These are phyloP conservation scores for Carabus problematicus DNA, from an alignment of 2,888 invertebrate species.

Conservation along the genomic window DNA sequence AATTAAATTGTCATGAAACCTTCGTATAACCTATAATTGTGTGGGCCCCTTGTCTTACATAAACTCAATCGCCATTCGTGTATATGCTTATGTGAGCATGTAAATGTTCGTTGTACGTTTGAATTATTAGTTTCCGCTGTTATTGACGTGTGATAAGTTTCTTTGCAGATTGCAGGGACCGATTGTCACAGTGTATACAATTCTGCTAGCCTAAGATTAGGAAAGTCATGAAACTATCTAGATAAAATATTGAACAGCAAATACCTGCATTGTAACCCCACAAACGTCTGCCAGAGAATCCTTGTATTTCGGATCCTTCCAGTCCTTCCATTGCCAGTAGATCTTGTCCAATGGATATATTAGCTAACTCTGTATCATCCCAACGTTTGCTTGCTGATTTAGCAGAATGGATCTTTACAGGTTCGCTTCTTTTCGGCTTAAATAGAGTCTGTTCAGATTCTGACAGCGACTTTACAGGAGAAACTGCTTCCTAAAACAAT, in stretches of 20 bases:
- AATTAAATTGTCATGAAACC: too few species aligned
- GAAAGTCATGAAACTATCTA: conserved; percentile 18
- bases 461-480: conserved; percentile 48
- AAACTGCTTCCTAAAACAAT: conserved; percentile 22
- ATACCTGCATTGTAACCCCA: conserved; percentile 48
- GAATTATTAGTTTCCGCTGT: too few species aligned
- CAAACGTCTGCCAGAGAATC: conserved; percentile 36
- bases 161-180: not conserved
- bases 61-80: too few species aligned
- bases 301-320: conserved; percentile 52
- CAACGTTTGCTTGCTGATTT: conserved; percentile 62
- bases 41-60: too few species aligned
- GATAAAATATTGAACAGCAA: conserved; percentile 35
- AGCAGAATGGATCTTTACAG: conserved; percentile 61
- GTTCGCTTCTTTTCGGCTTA: conserved; percentile 51
- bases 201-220: not conserved
- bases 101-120: too few species aligned
- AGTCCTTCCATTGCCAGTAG: conserved; percentile 64
- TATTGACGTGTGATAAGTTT: too few species aligned
- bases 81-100: too few species aligned
- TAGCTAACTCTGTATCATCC: conserved; percentile 68
- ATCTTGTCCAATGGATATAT: conserved; percentile 69
- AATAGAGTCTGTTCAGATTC: conserved; percentile 50
- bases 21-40: too few species aligned
- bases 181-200: not conserved